Evolutionary conservation across 2,113 vertebrate species (phyloP).

Genomic region (Nothoprocta pentlandii): DNA sequence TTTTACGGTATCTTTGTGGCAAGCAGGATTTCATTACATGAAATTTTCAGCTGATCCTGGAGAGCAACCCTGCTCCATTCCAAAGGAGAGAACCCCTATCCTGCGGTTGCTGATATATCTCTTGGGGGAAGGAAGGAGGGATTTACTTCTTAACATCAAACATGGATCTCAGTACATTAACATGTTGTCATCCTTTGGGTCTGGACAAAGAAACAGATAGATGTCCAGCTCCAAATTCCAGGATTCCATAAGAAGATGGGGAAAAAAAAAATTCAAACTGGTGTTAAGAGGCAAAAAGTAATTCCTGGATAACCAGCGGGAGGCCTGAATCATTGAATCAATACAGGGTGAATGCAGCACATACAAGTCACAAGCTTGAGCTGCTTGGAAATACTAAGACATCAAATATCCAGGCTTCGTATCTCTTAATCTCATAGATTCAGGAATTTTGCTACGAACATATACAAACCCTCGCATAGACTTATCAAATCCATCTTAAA

Average conservation of each 20-base stretch:
- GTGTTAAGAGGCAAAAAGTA: background rate
- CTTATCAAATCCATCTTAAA: conserved; percentile 15
- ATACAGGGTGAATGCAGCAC: background rate
- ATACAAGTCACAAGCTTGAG: background rate
- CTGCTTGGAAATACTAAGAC: background rate
- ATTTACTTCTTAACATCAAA: background rate
- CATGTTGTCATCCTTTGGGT: background rate
- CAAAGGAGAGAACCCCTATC: background rate
- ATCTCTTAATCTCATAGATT: background rate
- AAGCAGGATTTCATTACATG: background rate
- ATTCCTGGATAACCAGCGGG: background rate
- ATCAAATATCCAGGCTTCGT: background rate
- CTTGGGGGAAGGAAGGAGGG: background rate
- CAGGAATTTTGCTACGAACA: background rate
- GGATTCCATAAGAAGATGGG: background rate
- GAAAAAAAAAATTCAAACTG: background rate
- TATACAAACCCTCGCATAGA: background rate
- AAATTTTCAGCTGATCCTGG: background rate
- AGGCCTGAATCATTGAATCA: background rate
- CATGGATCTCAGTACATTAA: background rate
- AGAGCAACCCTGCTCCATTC: background rate
- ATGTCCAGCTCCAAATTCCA: background rate
- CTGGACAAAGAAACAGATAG: background rate
- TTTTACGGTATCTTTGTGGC: background rate
- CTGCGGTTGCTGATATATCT: background rate